These are phyloP conservation scores for Mustela lutreola DNA, from an alignment of 2,113 vertebrate genomes.

Conservation along the genomic window DNA sequence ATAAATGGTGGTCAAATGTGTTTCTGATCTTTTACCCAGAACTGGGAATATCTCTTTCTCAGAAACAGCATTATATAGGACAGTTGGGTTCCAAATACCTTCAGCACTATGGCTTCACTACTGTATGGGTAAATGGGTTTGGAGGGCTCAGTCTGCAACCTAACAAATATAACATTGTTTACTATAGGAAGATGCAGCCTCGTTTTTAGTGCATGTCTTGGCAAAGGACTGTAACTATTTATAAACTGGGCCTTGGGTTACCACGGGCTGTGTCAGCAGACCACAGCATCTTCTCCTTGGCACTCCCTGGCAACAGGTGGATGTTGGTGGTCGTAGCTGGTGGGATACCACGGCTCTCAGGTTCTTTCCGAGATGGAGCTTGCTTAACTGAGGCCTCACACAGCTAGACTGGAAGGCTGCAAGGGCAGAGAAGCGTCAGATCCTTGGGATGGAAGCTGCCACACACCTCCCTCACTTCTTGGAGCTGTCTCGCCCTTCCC, in stretches of 20 bases:
- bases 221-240: background rate
- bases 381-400: background rate
- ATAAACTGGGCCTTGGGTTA: background rate
- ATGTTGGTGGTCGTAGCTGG: background rate
- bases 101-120: background rate
- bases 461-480: background rate
- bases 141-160: background rate
- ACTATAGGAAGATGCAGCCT: background rate
- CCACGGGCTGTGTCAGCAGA: background rate
- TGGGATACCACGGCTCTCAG: background rate
- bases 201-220: background rate
- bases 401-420: background rate
- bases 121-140: background rate
- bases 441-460: background rate
- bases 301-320: background rate
- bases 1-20: background rate
- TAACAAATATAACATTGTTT: background rate
- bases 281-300: background rate
- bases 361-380: background rate
- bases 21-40: slow-evolving; percentile 1
- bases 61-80: background rate
- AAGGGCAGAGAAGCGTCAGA: background rate
- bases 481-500: background rate
- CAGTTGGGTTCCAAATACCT: background rate
- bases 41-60: background rate